These are phyloP conservation scores for Callimorpha dominula DNA, from an alignment of 2,888 invertebrate genomes.

Conservation along the genomic window DNA sequence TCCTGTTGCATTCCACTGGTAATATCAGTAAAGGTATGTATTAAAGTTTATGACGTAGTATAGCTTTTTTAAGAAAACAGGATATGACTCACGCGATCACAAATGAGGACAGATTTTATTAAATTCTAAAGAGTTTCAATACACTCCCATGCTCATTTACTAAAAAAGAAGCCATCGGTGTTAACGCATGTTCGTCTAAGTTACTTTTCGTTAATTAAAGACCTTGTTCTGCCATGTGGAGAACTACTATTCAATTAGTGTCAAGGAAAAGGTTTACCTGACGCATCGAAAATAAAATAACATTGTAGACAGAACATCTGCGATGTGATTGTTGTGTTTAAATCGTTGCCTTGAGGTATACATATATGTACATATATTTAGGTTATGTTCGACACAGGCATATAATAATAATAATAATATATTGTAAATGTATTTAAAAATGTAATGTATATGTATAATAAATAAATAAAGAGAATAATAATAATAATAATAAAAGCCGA, in stretches of 20 bases:
- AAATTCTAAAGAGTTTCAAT: slow-evolving; percentile 15
- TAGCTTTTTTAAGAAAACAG: slow-evolving; percentile 26
- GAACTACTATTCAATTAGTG: slow-evolving; percentile 30
- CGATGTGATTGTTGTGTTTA: too few relatives aligned
- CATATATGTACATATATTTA: too few relatives aligned
- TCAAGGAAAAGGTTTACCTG: slow-evolving; percentile 38
- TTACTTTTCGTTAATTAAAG: slow-evolving; percentile 29
- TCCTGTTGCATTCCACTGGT: slow-evolving; percentile 10
- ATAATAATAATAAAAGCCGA: too few relatives aligned
- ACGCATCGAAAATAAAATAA: slow-evolving; percentile 23
- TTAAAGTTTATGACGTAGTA: slow-evolving; percentile 20
- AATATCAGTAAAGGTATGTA: slow-evolving; percentile 11
- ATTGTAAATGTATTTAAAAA: too few relatives aligned
- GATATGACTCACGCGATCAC: slow-evolving; percentile 39
- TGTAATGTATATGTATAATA: too few relatives aligned
- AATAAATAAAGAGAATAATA: too few relatives aligned
- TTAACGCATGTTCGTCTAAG: slow-evolving; percentile 2
- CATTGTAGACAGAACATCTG: background rate
- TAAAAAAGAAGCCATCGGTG: slow-evolving; percentile 27
- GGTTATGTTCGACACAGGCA: too few relatives aligned
- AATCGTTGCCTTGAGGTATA: too few relatives aligned
- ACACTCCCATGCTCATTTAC: slow-evolving; percentile 25
- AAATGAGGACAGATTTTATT: slow-evolving; percentile 31
- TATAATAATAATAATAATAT: too few relatives aligned
- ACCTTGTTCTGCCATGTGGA: slow-evolving; percentile 24